phyloP scores from a whole-genome alignment of 2,888 invertebrate species.

The Amphipyra berbera region DNA sequence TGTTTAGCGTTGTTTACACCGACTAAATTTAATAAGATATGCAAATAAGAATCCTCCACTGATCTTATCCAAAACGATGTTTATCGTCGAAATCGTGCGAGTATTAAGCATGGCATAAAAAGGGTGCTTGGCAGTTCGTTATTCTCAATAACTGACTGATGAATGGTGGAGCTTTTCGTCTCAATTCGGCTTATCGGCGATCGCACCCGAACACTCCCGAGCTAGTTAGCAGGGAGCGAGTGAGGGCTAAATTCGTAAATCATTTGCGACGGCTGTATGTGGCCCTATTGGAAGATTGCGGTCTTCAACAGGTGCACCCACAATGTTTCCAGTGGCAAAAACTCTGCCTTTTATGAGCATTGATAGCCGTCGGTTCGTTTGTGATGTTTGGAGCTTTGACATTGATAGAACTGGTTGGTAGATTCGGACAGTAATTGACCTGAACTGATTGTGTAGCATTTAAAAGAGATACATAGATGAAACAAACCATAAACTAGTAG shows the following conservation, averaged over 20 bases:
- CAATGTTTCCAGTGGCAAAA: constrained; percentile 78
- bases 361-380: constrained; percentile 64
- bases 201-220: constrained; percentile 78
- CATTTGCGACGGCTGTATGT: constrained; percentile 85
- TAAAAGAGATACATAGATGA: not conserved
- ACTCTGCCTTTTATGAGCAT: constrained; percentile 76
- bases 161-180: constrained; percentile 85
- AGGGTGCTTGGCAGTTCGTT: constrained; percentile 80
- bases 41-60: constrained; percentile 65
- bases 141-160: constrained; percentile 87
- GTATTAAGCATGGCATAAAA: constrained; percentile 78
- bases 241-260: constrained; percentile 78
- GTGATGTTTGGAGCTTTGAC: constrained; percentile 66
- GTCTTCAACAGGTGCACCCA: constrained; percentile 77
- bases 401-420: constrained; percentile 52
- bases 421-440: constrained; percentile 49
- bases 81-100: constrained; percentile 77
- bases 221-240: constrained; percentile 79
- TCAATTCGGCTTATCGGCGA: constrained; percentile 87
- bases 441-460: constrained; percentile 12
- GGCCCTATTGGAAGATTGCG: constrained; percentile 73
- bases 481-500: constrained; percentile 1
- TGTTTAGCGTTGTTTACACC: constrained; percentile 43
- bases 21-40: constrained; percentile 62
- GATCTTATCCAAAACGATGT: constrained; percentile 69